Base-by-base conservation (phyloP, 2,888 invertebrate species). In the Phasia obesa region DNA sequence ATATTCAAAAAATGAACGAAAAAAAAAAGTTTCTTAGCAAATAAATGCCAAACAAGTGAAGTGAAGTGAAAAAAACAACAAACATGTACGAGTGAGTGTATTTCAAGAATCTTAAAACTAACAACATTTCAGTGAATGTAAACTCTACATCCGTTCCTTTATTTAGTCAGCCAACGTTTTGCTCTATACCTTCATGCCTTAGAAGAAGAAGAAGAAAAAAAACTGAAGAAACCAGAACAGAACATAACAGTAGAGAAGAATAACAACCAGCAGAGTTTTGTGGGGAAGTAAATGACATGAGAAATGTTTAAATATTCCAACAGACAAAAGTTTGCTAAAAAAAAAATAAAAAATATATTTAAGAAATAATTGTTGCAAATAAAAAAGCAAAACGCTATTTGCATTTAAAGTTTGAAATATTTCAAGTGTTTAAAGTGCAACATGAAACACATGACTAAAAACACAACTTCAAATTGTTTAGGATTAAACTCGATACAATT, bases 231-330 rank as follows among this genome's bases (percentile, higher is more conserved):
- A 9, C 13, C 13, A 69, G 7, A n/a, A n/a, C n/a, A n/a, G n/a
- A n/a, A n/a, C n/a, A n/a, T n/a, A n/a, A n/a, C n/a, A n/a, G n/a
- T n/a, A n/a, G n/a, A n/a, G n/a, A n/a, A n/a, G n/a, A 6, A 15
- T 4, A 35, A 23, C 44, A 74, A 4, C 5, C 64, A 47, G n/a
- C 2, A 21, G n/a, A 31, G 5, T 59, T 64, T 67, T 60, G 65
- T 67, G 81, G 70, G 27, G 55, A 77, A 77, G 62, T 77, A 78
- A 78, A 71, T 65, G 71, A 70, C 64, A 78, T 57, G 71, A 49
- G 64, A 57, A 65, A 71, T 59, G 57, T 65, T 42, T 60, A 25
- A 51, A 44, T 51, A 35, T 51, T 70, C 11, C 55, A 55, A 27
- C 31, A 74, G 31, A 64, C 49, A 57, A 42, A 55, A 73, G 35